Base-by-base conservation (phyloP, 2,888 invertebrate species). In the Lasioglossum pauxillum region DNA sequence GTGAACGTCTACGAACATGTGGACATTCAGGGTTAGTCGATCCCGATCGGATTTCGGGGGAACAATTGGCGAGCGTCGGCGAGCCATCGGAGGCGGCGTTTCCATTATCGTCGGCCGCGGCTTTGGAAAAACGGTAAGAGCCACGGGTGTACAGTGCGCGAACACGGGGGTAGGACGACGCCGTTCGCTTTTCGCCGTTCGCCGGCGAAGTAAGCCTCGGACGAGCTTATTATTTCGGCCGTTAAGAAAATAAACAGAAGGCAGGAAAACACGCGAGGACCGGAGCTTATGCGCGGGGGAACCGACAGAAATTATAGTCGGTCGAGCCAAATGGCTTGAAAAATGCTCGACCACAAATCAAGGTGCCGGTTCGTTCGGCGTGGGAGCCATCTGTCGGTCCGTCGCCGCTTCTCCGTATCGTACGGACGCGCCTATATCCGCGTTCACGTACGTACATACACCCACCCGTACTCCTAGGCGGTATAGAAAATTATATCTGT, bases 341-440 rank as follows among this genome's bases (percentile, higher is more conserved):
- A 94, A 94, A 94, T 94, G 92, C 93, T 93, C 89, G 90, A 93
- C 95, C 94, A 94, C 95, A 95, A 95, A 95, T 95, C 95, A 95
- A 94, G 94, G 93, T 93, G 92, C 90, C 76, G 88, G 79, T 83
- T 82, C 84, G 86, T 75, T 87, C 89, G 91, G 90, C 91, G 91
- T 88, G 90, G 90, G 89, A 91, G 90, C 93, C 92, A 91, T 91
- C 91, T 91, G 91, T 91, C 90, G 89, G 91, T 87, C 85, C 82
- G 85, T 78, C 88, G 88, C 80, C 77, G 83, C 85, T 69, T 75
- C 64, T 75, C 67, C 79, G n/a, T 44, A 27, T 19, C 41, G 27
- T 31, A 49, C 49, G 46, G 27, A 19, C 19, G 3, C 46, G 16
- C 53, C 14, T 67, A 57, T 46, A 35, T 46, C 14, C 57, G 53